These are phyloP conservation scores for Brachionus angularis DNA, from an alignment of 1,140 invertebrate species.

Conservation along the genomic window DNA sequence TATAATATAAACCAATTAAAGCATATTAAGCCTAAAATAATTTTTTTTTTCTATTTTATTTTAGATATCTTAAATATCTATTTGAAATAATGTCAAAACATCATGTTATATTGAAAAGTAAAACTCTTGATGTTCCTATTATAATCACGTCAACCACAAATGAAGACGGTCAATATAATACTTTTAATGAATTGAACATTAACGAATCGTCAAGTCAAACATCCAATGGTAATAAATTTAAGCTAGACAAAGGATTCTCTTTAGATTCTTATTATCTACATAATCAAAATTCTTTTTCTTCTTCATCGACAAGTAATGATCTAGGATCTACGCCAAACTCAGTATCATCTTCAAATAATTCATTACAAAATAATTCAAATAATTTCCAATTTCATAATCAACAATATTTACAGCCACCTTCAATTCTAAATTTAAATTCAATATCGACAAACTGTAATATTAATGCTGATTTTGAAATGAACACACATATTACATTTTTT, in stretches of 20 bases:
- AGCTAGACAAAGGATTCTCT: constrained; percentile 29
- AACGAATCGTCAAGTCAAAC: neutral
- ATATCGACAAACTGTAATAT: neutral
- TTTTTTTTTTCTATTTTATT: too few relatives aligned
- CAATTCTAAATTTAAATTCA: neutral
- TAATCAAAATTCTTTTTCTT: constrained; percentile 28
- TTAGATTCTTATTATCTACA: constrained; percentile 15
- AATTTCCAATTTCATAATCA: constrained; percentile 33
- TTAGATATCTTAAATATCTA: too few relatives aligned
- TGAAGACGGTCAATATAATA: neutral
- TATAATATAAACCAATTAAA: too few relatives aligned
- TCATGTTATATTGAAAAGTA: constrained; percentile 25
- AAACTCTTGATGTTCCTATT: constrained; percentile 37
- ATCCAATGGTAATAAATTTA: neutral
- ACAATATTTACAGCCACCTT: constrained; percentile 34
- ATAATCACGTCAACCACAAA: constrained; percentile 11
- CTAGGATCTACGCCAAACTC: constrained; percentile 18
- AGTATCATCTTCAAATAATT: constrained; percentile 19
- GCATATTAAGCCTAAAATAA: too few relatives aligned
- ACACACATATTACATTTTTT: too few relatives aligned
- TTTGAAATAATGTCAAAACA: constrained; percentile 14
- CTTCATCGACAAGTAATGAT: neutral
- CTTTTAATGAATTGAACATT: neutral
- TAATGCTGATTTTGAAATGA: neutral
- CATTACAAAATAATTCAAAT: constrained; percentile 20